Evolutionary conservation across 2,797 vertebrate species (phyloP), one percentile per base, ranked within the genome.

Genomic region (Poecile montanus): DNA sequence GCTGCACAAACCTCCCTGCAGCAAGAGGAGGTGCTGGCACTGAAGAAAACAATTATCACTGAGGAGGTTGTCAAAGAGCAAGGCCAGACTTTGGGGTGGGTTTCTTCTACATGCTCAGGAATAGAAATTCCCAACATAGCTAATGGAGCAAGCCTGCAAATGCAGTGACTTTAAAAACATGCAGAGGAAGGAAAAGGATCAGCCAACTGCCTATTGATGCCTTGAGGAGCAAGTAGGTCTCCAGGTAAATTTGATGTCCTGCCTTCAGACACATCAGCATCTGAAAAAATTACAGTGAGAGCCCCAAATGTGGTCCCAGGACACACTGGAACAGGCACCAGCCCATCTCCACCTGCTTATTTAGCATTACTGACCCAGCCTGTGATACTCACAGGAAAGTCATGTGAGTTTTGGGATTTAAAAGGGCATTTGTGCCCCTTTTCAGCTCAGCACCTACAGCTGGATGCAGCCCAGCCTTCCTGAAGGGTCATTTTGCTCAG

Each of bases 351-450:
- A 2, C 16, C 13, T 74, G 40, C 19, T 62, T 7, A 15, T 10
- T 32, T 44, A 36, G 34, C 45, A 30, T 44, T 12, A 65, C 34
- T 14, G 18, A 75, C 16, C 61, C 74, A 45, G 20, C 14, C 1
- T 0, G 0, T 47, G 30, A 18, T 3, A 30, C 18, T 29, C 38
- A 19, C 45, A 26, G 30, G n/a, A 27, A 30, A n/a, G 25, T 42
- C 21, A 0, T 0, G 2, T 4, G 19, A 48, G n/a, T 0, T 40
- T 29, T 48, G 42, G 60, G 73, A 63, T 38, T 61, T n/a, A 42
- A 65, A 66, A 53, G 16, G 32, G 17, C 0, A 0, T 34, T 54
- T 5, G 1, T 22, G 62, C 48, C 88, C 47, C 0, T 0, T 2
- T 9, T 9, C 77, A 81, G 58, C 66, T 48, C 88, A 62, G 81